These are phyloP conservation scores for Romanogobio albipinnatus DNA, from an alignment of 2,113 vertebrate genomes.

Conservation along the genomic window DNA sequence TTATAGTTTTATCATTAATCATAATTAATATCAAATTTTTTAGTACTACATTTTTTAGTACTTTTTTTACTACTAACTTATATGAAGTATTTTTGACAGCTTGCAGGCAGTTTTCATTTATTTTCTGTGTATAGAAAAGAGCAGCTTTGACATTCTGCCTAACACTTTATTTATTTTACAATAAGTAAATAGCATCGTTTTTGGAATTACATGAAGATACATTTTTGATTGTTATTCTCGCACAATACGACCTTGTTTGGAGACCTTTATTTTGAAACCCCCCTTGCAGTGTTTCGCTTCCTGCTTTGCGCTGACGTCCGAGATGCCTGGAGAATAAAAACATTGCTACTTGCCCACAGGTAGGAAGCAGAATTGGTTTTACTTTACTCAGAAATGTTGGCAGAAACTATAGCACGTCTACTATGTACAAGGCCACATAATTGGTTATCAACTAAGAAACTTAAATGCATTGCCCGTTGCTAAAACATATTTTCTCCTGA, in stretches of 20 bases:
- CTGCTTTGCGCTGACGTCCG: not conserved
- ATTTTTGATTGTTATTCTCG: not conserved
- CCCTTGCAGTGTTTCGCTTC: not conserved
- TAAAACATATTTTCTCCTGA: not conserved
- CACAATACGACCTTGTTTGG: not conserved
- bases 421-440: not conserved
- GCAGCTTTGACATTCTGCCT: not conserved
- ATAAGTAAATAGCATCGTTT: not conserved
- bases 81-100: not conserved
- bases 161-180: not conserved
- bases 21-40: no score
- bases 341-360: not conserved
- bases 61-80: no score
- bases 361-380: not conserved
- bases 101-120: not conserved
- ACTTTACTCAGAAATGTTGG: not conserved
- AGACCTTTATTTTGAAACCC: conserved; percentile 42
- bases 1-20: no score
- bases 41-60: no score
- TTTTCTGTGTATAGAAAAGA: not conserved
- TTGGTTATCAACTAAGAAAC: not conserved
- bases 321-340: conserved; percentile 20
- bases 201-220: not conserved
- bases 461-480: not conserved
- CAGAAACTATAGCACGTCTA: not conserved